Conservation (phyloP, 1,140 invertebrate genomes). For the Metopolophium dirhodum region DNA sequence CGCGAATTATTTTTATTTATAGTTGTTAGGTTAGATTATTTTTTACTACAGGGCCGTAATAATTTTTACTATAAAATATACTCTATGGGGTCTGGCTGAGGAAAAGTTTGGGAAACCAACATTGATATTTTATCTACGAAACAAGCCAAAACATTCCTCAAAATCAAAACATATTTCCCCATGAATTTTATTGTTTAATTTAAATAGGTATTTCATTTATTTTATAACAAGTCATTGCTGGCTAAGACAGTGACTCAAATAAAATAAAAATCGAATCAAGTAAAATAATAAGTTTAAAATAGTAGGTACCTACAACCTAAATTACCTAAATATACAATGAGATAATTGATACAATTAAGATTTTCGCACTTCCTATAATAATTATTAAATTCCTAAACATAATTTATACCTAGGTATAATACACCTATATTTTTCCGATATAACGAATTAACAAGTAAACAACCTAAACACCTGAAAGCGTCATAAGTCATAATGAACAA, state of each 20-base stretch:
- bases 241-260: not conserved
- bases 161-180: not conserved
- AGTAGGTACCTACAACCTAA: not conserved
- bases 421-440: not conserved
- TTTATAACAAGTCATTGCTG: not conserved
- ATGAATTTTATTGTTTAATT: not conserved
- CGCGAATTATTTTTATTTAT: no score
- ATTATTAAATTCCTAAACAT: not conserved
- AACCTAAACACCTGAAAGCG: no score
- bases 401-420: not conserved
- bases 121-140: not conserved
- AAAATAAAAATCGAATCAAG: not conserved
- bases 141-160: not conserved
- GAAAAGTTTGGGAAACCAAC: no score
- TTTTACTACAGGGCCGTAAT: no score
- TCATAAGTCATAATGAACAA: not conserved
- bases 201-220: not conserved
- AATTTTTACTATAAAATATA: no score
- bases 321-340: not conserved
- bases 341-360: not conserved
- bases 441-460: not conserved
- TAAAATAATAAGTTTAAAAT: not conserved
- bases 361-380: not conserved
- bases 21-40: no score
- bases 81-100: no score